Evolutionary conservation across 92 coral and sea anemone genomes (phyloP).

Genomic region (Diadumene lineata): DNA sequence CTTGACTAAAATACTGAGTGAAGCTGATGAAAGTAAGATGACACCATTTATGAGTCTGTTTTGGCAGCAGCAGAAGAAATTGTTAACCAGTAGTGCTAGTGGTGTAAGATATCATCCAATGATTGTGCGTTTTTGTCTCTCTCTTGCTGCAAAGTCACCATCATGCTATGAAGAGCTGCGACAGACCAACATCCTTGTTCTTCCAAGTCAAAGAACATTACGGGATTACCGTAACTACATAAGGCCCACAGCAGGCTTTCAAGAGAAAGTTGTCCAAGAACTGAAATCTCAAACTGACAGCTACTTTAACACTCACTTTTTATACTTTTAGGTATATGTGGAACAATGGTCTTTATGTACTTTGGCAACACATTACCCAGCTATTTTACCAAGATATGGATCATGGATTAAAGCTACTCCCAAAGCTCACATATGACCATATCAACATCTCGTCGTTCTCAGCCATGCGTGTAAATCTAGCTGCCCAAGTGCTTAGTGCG

Average conservation of each 20-base stretch:
- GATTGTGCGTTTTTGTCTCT: slow-evolving; percentile 51
- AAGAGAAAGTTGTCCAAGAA: slow-evolving; percentile 31
- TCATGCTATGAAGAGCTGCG: slow-evolving; percentile 42
- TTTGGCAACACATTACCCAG: slow-evolving; percentile 45
- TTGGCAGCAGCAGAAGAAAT: slow-evolving; percentile 56
- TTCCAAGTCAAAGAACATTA: slow-evolving; percentile 35
- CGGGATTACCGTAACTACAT: slow-evolving; percentile 24
- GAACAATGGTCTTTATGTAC: slow-evolving; percentile 37
- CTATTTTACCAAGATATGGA: slow-evolving; percentile 36
- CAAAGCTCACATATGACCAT: slow-evolving; percentile 53
- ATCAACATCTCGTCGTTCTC: slow-evolving; percentile 28
- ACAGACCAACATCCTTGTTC: slow-evolving; percentile 8
- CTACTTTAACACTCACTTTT: slow-evolving; percentile 35
- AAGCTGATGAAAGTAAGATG: slow-evolving; percentile 24
- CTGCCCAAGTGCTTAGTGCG: slow-evolving; percentile 42
- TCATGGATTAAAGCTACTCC: slow-evolving; percentile 38
- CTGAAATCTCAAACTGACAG: slow-evolving; percentile 14
- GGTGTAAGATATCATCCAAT: slow-evolving; percentile 64
- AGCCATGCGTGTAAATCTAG: slow-evolving; percentile 36
- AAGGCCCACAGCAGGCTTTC: slow-evolving; percentile 24
- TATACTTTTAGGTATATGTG: slow-evolving; percentile 34
- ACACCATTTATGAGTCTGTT: slow-evolving; percentile 34
- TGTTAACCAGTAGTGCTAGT: slow-evolving; percentile 36
- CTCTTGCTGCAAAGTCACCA: slow-evolving; percentile 53
- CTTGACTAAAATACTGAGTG: slow-evolving; percentile 24